These are phyloP conservation scores for Colinus virginianus DNA, from an alignment of 2,113 vertebrate species.

Conservation along the genomic window DNA sequence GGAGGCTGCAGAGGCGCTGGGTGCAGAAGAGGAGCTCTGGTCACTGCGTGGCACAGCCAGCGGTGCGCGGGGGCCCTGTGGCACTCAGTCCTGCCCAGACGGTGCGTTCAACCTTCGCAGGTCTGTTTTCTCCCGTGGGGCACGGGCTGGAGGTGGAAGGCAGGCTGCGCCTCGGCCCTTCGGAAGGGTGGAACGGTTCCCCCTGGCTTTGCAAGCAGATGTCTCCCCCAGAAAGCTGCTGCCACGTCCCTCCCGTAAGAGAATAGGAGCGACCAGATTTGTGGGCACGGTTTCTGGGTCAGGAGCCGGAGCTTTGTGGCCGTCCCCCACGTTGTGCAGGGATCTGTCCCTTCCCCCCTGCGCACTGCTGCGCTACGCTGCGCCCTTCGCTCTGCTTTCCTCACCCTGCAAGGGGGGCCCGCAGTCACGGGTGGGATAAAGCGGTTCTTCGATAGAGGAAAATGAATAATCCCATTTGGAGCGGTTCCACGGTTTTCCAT, in stretches of 20 bases:
- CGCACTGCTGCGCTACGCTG: not conserved
- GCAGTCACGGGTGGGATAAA: not conserved
- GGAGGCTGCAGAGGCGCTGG: not conserved
- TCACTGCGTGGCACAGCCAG: no score
- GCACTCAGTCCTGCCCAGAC: not conserved
- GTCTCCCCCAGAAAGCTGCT: no score
- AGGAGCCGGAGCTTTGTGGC: not conserved
- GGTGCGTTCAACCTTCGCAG: not conserved
- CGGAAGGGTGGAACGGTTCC: not conserved
- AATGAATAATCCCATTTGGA: not conserved
- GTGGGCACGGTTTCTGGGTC: not conserved
- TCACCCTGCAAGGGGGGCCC: not conserved
- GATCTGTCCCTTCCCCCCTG: not conserved
- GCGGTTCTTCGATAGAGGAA: not conserved
- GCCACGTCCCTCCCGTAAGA: not conserved
- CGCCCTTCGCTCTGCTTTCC: not conserved
- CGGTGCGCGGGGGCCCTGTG: not conserved
- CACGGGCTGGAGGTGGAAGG: not conserved
- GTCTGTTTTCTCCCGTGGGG: no score
- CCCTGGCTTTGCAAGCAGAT: not conserved
- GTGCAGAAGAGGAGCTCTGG: not conserved
- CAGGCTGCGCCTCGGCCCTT: not conserved
- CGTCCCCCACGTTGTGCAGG: fast-evolving
- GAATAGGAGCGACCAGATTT: no score
- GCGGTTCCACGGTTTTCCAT: not conserved